These are phyloP conservation scores for Eublepharis macularius DNA, from an alignment of 2,113 vertebrate species.

Conservation along the genomic window DNA sequence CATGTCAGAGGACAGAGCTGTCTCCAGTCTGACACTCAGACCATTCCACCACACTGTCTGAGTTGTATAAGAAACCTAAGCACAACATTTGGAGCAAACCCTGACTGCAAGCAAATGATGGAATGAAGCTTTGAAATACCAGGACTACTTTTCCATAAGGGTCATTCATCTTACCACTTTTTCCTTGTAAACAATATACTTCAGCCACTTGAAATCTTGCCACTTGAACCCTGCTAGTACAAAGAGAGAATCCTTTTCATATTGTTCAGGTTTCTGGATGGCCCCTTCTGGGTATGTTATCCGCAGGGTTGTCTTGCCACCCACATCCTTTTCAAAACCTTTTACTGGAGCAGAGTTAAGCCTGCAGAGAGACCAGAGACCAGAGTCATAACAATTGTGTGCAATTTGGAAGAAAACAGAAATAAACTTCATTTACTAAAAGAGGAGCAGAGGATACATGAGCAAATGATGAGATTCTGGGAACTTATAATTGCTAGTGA, in stretches of 20 bases:
- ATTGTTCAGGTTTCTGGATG: conserved; percentile 90
- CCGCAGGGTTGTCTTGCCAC: conserved; percentile 93
- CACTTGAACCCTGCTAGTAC: conserved; percentile 97
- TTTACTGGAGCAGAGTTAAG: conserved; percentile 92
- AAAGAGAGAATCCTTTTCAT: conserved; percentile 93
- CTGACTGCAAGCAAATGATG: background rate
- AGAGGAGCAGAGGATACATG: background rate
- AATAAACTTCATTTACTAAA: background rate
- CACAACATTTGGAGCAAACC: background rate
- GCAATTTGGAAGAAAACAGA: background rate
- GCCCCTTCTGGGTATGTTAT: conserved; percentile 98
- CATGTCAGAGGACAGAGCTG: too few relatives aligned
- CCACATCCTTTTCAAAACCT: conserved; percentile 91
- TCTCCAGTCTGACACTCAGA: too few relatives aligned
- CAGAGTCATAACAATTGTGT: background rate
- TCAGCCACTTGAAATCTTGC: conserved; percentile 96
- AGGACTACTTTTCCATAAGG: background rate
- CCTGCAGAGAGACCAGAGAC: conserved; percentile 71
- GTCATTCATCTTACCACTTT: conserved; percentile 86
- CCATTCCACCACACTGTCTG: too few relatives aligned
- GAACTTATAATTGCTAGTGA: background rate
- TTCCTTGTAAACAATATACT: conserved; percentile 95
- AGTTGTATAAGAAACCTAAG: conserved; percentile 15
- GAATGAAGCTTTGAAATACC: background rate
- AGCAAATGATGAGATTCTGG: background rate